Conservation (phyloP, 2,888 invertebrate species). For the Ariolimax columbianus region DNA sequence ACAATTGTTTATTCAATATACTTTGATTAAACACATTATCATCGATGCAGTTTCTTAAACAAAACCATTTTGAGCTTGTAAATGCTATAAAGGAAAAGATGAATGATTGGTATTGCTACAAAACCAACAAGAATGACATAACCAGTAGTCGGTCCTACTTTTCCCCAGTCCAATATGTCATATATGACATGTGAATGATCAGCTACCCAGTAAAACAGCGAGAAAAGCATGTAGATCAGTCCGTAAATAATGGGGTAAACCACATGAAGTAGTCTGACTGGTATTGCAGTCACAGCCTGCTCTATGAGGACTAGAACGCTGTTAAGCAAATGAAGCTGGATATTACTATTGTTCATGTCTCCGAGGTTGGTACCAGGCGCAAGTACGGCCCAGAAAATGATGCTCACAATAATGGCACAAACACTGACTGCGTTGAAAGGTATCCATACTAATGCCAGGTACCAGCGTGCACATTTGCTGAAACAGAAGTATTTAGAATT, state of each 20-base stretch:
- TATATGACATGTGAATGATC: conserved; percentile 71
- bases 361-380: conserved; percentile 58
- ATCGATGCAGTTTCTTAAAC: too few relatives aligned
- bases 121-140: conserved; percentile 62
- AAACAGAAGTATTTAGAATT: conserved; percentile 40
- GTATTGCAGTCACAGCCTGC: conserved; percentile 65
- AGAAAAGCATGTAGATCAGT: conserved; percentile 68
- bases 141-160: conserved; percentile 63
- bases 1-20: too few relatives aligned
- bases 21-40: too few relatives aligned
- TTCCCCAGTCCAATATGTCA: conserved; percentile 73
- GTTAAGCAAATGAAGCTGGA: conserved; percentile 73
- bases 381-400: conserved; percentile 69
- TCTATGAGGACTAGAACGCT: conserved; percentile 71
- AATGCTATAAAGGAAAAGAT: conserved; percentile 62
- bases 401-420: conserved; percentile 66
- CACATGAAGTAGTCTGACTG: conserved; percentile 68
- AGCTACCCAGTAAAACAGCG: conserved; percentile 68
- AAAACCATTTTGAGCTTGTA: conserved; percentile 62
- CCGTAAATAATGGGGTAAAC: conserved; percentile 68
- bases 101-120: conserved; percentile 63
- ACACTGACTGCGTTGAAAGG: conserved; percentile 63
- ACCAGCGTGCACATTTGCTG: conserved; percentile 47
- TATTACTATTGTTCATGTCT: conserved; percentile 56
- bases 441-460: conserved; percentile 63